Conservation (phyloP, 2,888 invertebrate genomes). For the Papilio gigon region DNA sequence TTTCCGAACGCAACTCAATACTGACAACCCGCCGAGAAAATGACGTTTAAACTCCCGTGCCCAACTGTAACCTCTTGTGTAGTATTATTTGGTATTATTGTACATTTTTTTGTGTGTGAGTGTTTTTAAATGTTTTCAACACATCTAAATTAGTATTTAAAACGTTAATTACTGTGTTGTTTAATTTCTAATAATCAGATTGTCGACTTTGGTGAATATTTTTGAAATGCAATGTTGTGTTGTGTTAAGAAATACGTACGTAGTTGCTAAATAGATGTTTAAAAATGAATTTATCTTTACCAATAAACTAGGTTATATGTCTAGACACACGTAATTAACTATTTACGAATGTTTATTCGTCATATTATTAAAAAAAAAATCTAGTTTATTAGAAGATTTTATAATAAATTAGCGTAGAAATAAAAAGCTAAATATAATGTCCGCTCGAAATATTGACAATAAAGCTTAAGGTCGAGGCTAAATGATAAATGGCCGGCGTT, state of each 20-base stretch:
- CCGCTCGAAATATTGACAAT: slow-evolving; percentile 45
- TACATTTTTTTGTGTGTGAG: too few relatives aligned
- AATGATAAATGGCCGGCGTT: slow-evolving; percentile 55
- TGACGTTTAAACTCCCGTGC: slow-evolving; percentile 55
- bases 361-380: background rate
- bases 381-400: slow-evolving; percentile 8
- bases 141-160: too few relatives aligned
- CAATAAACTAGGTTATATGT: background rate
- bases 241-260: too few relatives aligned
- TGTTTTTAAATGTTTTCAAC: too few relatives aligned
- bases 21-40: slow-evolving; percentile 69
- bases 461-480: slow-evolving; percentile 44
- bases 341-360: background rate
- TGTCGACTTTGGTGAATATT: too few relatives aligned
- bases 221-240: too few relatives aligned
- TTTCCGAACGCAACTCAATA: slow-evolving; percentile 63
- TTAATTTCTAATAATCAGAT: too few relatives aligned
- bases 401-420: slow-evolving; percentile 13
- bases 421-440: slow-evolving; percentile 25
- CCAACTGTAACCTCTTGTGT: background rate
- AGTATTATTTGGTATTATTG: background rate
- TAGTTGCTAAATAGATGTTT: too few relatives aligned
- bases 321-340: background rate
- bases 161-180: too few relatives aligned
- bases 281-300: background rate